Percentiles rank a stretch among this genome's conserved stretches.
phyloP scores from a whole-genome alignment of 2,113 vertebrate species.

The Eclectus roratus region DNA sequence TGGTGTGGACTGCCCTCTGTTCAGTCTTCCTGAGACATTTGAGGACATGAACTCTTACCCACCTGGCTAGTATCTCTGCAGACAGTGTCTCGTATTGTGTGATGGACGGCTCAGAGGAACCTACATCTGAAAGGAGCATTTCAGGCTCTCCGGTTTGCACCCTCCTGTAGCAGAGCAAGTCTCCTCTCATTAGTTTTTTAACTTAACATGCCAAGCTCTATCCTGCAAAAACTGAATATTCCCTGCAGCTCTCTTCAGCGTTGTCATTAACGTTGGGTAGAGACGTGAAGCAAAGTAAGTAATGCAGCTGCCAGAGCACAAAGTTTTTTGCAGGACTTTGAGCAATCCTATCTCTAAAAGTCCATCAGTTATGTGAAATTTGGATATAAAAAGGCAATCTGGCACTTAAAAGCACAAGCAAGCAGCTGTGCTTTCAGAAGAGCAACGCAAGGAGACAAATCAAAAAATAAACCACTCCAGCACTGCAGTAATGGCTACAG shows the following conservation, averaged over 20 bases:
- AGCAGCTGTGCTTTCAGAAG: not conserved
- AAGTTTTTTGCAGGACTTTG: not conserved
- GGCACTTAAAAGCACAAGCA: not conserved
- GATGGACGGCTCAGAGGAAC: not conserved
- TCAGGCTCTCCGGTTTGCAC: not conserved
- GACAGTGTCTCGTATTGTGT: rapidly evolving
- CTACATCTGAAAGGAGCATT: not conserved
- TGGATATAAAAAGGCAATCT: not conserved
- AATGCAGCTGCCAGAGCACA: rapidly evolving
- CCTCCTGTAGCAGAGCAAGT: not conserved
- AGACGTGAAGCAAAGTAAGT: rapidly evolving
- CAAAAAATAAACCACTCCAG: not conserved
- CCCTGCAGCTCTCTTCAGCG: not conserved
- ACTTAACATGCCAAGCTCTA: not conserved
- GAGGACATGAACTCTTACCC: not conserved
- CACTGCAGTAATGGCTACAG: rapidly evolving
- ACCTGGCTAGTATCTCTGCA: rapidly evolving
- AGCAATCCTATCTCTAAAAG: not conserved
- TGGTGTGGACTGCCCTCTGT: not conserved
- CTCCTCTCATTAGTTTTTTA: not conserved
- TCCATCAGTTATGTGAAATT: not conserved
- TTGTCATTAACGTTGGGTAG: not conserved
- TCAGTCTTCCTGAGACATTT: not conserved
- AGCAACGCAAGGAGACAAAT: not conserved
- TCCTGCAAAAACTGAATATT: not conserved